phyloP scores from a whole-genome alignment of 1,140 invertebrate genomes.

The Drosophila pandora region DNA sequence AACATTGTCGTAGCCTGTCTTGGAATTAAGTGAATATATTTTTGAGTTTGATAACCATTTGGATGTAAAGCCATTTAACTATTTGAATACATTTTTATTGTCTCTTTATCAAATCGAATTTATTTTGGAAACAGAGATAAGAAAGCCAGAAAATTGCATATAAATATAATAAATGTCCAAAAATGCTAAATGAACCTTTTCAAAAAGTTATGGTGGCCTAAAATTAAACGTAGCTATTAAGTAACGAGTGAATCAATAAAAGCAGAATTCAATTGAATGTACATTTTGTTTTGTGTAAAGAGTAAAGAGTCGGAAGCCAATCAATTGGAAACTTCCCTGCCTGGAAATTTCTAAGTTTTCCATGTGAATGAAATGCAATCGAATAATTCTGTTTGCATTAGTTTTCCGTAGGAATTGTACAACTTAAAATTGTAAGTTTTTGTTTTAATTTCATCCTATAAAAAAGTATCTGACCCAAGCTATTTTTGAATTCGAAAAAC shows the following conservation, averaged over 20 bases:
- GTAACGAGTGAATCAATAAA: not conserved
- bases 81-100: too few relatives aligned
- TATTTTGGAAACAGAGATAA: not conserved
- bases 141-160: not conserved
- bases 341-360: not conserved
- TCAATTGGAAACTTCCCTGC: conserved; percentile 15
- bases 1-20: not conserved
- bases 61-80: not conserved
- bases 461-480: too few relatives aligned
- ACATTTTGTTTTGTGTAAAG: not conserved
- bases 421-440: not conserved
- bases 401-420: not conserved
- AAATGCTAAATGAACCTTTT: not conserved
- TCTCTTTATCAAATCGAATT: too few relatives aligned
- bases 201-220: not conserved
- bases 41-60: not conserved
- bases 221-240: not conserved
- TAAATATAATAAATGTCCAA: not conserved
- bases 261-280: not conserved
- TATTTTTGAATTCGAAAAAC: too few relatives aligned
- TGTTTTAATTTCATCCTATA: not conserved
- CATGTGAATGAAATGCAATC: conserved; percentile 1
- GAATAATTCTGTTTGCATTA: not conserved
- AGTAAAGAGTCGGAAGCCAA: conserved; percentile 2
- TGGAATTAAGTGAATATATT: not conserved